Base-by-base conservation (phyloP, 1,140 invertebrate species). In the Drosophila eugracilis region DNA sequence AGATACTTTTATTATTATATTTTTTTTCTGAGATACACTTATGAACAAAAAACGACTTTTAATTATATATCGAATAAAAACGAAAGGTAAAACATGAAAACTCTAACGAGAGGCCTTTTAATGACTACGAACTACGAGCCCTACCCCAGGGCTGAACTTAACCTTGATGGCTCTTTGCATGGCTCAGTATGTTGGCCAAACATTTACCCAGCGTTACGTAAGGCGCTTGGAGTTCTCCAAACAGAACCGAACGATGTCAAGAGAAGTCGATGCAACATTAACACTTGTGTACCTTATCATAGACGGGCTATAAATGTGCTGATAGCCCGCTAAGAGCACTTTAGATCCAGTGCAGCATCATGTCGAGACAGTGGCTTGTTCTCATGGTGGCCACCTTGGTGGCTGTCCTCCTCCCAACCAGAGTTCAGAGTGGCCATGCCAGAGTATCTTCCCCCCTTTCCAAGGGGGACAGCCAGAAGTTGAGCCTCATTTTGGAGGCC, bases 21-120 rank as follows among this genome's bases (percentile, higher is more conserved):
- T 72, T 83, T 75, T 81, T 86, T 85, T 72, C 66, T 73, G 60
- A 67, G 63, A 42, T 67, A 66, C 60, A 66, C 47, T 47, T 70
- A 41, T 70, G 41, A 65, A 62, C 55, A 39, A 36, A 72, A 73
- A 73, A 73, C 70, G 69, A 73, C 70, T 73, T 73, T 72, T 73
- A 73, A 73, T 73, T 73, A 73, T 63, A 47, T 72, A 62, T 73
- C 48, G 30, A 73, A 74, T 54, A 52, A 65, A 73, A 74, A 74
- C 49, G 28, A 55, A 65, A 59, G 36, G 55, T 72, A 65, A 54
- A 58, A 41, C 34, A 55, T 37, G 22, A 70, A 47, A 73, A 48
- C 17, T n/a, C 24, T 26, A 66, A n/a, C 28, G 0, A 17, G 2
- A n/a, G 6, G 7, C 14, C 5, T 52, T 24, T 53, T 6, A n/a